phyloP scores from a whole-genome alignment of 2,797 vertebrate species.

The Helarctos malayanus region DNA sequence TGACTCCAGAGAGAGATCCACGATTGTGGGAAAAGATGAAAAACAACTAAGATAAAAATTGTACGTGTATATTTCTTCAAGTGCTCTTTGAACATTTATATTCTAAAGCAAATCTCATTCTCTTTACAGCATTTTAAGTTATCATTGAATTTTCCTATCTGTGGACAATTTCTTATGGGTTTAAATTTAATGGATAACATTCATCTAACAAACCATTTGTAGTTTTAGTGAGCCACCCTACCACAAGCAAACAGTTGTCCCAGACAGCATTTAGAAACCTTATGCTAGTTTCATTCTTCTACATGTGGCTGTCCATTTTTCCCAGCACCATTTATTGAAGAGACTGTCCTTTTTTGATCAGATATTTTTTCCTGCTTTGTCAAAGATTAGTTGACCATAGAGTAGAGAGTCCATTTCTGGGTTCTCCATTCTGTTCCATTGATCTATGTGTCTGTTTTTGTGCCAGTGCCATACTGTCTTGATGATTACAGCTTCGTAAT shows the following conservation, averaged over 20 bases:
- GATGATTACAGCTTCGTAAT: too few relatives aligned
- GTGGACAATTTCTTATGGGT: not conserved
- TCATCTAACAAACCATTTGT: not conserved
- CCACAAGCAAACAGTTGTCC: not conserved
- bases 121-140: constrained; percentile 15
- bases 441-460: too few relatives aligned
- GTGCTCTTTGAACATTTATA: not conserved
- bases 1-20: not conserved
- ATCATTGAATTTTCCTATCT: constrained; percentile 12
- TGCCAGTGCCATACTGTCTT: too few relatives aligned
- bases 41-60: not conserved
- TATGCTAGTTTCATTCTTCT: not conserved
- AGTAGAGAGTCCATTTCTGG: not conserved
- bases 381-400: not conserved
- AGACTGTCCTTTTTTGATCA: not conserved
- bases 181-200: constrained; percentile 18
- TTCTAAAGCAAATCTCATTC: constrained; percentile 32
- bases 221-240: not conserved
- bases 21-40: not conserved
- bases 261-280: not conserved
- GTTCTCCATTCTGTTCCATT: too few relatives aligned
- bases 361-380: not conserved
- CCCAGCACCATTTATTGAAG: not conserved
- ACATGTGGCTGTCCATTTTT: not conserved
- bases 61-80: not conserved